A percentile compares a stretch with the other conserved stretches of the same genome.
Conservation (phyloP, 2,888 invertebrate genomes). For the Aphidius colemani region DNA sequence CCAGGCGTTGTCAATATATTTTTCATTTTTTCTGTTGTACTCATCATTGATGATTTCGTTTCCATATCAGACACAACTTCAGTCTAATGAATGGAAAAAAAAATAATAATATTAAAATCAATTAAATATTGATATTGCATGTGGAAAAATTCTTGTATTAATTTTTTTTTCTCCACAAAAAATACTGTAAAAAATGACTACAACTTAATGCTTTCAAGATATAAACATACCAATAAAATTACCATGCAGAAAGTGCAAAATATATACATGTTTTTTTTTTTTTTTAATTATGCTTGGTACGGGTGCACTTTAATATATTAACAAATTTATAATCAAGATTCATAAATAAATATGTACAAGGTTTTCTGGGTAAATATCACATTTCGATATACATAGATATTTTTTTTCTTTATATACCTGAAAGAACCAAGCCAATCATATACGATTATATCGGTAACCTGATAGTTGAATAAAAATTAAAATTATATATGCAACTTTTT, state of each 20-base stretch:
- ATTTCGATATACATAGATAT: slow-evolving; percentile 33
- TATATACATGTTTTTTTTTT: slow-evolving; percentile 24
- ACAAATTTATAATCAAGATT: slow-evolving; percentile 27
- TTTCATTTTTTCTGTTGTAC: slow-evolving; percentile 25
- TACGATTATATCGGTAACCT: slow-evolving; percentile 2
- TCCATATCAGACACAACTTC: slow-evolving; percentile 42
- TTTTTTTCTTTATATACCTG: slow-evolving; percentile 24
- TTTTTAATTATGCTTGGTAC: too few species aligned
- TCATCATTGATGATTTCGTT: slow-evolving; percentile 34
- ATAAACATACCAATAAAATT: slow-evolving; percentile 23
- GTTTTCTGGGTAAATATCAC: slow-evolving; percentile 30
- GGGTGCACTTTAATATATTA: slow-evolving; percentile 19
- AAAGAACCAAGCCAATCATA: slow-evolving; percentile 11
- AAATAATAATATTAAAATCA: background rate
- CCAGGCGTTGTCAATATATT: slow-evolving; percentile 28
- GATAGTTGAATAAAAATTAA: slow-evolving; percentile 7
- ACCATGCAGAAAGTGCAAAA: slow-evolving; percentile 36
- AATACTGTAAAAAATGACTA: slow-evolving; percentile 35
- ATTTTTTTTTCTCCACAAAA: slow-evolving; percentile 26
- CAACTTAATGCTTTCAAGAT: slow-evolving; percentile 27
- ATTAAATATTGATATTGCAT: slow-evolving; percentile 6
- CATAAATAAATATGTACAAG: slow-evolving; percentile 26
- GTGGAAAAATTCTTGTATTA: slow-evolving; percentile 21
- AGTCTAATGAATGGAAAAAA: slow-evolving; percentile 34
- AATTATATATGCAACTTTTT: too few species aligned